Conservation (phyloP, 2,888 invertebrate species). For the Drosophila nr. medialis region DNA sequence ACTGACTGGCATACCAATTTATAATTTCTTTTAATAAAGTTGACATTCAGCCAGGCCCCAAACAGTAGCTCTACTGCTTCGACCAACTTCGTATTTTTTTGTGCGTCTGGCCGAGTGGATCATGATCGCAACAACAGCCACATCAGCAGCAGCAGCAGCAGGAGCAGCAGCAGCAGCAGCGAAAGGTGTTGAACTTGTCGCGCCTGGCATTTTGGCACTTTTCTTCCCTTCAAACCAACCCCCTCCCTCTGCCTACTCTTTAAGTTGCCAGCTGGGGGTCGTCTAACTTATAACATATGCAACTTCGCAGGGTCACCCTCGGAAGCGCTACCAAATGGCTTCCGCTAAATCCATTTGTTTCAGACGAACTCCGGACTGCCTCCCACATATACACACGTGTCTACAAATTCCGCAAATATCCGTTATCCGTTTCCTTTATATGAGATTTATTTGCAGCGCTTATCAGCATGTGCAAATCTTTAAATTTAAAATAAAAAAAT, state of each 20-base stretch:
- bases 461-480: slow-evolving; percentile 72
- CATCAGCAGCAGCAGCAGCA: not conserved
- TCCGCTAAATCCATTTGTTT: slow-evolving; percentile 62
- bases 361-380: slow-evolving; percentile 34
- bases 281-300: slow-evolving; percentile 42
- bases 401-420: slow-evolving; percentile 76
- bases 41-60: slow-evolving; percentile 65
- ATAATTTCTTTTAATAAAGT: slow-evolving; percentile 81
- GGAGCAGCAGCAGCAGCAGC: slow-evolving; percentile 7
- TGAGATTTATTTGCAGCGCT: slow-evolving; percentile 69
- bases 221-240: slow-evolving; percentile 16
- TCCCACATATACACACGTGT: slow-evolving; percentile 57
- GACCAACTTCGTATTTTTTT: slow-evolving; percentile 34
- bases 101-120: slow-evolving; percentile 66
- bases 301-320: slow-evolving; percentile 52
- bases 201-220: slow-evolving; percentile 76
- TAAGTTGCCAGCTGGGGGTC: slow-evolving; percentile 34
- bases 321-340: slow-evolving; percentile 57
- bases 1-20: slow-evolving; percentile 78
- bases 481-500: slow-evolving; percentile 59
- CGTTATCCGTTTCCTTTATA: slow-evolving; percentile 75
- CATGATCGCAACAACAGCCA: slow-evolving; percentile 56
- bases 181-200: slow-evolving; percentile 74
- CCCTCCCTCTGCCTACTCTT: not conserved
- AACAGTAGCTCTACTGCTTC: slow-evolving; percentile 18